Conservation (phyloP, 2,113 vertebrate genomes). For the Siniperca chuatsi region DNA sequence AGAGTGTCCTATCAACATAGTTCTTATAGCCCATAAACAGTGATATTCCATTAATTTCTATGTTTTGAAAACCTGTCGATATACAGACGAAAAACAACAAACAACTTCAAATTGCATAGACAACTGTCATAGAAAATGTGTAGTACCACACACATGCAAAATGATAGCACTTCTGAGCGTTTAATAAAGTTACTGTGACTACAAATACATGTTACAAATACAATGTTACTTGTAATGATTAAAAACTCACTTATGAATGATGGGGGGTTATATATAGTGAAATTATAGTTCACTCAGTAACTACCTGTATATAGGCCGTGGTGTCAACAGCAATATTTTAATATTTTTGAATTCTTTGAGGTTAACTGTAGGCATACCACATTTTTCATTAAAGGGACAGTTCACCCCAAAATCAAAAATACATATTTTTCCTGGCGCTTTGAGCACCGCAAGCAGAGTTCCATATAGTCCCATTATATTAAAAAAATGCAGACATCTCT, state of each 20-base stretch:
- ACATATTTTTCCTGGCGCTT: no score
- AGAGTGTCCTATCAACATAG: background rate
- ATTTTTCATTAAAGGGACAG: slow-evolving; percentile 1
- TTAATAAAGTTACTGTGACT: background rate
- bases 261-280: background rate
- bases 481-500: no score
- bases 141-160: background rate
- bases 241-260: background rate
- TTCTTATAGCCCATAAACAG: background rate
- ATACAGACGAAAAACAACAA: no score
- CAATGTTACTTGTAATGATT: background rate
- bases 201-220: background rate
- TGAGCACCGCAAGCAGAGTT: no score
- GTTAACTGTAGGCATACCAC: slow-evolving; percentile 11
- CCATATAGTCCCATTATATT: no score
- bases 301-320: background rate
- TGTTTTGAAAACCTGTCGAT: no score
- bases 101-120: no score
- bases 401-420: no score
- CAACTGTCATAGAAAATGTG: background rate
- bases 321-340: slow-evolving; percentile 13
- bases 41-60: background rate
- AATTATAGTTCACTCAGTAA: slow-evolving; percentile 4
- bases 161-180: background rate
- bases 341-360: slow-evolving; percentile 17